Percentiles rank a stretch among this genome's conserved stretches.
Evolutionary conservation across 2,113 vertebrate genomes (phyloP).

Genomic region (Microcebus tavaratra): DNA sequence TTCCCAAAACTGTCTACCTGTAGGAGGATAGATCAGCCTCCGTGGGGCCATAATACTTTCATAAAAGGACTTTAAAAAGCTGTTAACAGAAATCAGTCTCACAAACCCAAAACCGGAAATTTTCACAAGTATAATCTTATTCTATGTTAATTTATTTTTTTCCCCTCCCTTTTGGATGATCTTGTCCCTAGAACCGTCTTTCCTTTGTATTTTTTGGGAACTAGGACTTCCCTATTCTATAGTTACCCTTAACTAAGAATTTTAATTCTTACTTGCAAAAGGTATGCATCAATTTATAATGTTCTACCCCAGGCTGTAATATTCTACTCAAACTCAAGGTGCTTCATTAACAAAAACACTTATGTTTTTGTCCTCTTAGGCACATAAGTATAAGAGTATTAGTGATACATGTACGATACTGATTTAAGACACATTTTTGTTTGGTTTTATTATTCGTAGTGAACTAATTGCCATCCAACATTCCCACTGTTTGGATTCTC

Average conservation of each 20-base stretch:
- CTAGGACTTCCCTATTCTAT: not conserved
- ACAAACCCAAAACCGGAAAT: not conserved
- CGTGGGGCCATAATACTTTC: not conserved
- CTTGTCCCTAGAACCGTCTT: not conserved
- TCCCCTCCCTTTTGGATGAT: not conserved
- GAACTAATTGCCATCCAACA: conserved; percentile 49
- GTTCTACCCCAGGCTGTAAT: not conserved
- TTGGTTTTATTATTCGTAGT: conserved; percentile 64
- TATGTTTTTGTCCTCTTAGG: not conserved
- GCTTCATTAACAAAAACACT: not conserved
- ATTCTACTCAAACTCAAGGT: not conserved
- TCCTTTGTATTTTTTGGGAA: not conserved
- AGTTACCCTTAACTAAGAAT: not conserved
- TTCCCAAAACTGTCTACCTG: not conserved
- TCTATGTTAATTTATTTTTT: not conserved
- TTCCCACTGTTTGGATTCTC: conserved; percentile 52
- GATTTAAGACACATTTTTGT: not conserved
- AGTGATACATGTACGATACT: accelerated
- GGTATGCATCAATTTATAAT: not conserved
- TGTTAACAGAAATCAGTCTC: not conserved
- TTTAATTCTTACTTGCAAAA: not conserved
- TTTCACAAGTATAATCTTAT: not conserved
- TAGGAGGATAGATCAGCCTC: not conserved
- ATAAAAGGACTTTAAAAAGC: not conserved
- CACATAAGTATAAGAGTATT: not conserved